phyloP scores from a whole-genome alignment of 1,140 invertebrate species.

The Semibalanus balanoides region DNA sequence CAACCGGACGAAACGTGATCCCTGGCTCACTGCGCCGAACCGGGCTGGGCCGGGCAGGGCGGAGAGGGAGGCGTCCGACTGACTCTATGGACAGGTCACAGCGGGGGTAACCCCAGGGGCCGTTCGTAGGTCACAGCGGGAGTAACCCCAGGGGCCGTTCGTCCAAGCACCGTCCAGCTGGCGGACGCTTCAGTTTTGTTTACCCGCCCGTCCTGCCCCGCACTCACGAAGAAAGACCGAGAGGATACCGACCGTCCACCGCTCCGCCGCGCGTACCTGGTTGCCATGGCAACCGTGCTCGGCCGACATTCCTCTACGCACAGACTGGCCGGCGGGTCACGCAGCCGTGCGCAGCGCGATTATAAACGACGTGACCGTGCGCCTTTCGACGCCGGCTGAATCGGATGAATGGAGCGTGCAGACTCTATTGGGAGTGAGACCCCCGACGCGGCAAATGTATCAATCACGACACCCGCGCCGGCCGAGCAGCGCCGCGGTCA shows the following conservation, averaged over 20 bases:
- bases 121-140: too few relatives aligned
- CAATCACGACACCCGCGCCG: background rate
- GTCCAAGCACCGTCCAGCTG: too few relatives aligned
- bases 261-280: background rate
- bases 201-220: background rate
- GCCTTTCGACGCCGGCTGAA: background rate
- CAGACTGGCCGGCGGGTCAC: background rate
- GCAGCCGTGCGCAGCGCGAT: background rate
- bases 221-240: background rate
- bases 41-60: too few relatives aligned
- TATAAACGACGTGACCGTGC: background rate
- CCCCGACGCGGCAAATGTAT: background rate
- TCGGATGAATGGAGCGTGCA: background rate
- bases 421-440: background rate
- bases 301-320: background rate
- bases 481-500: background rate
- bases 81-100: too few relatives aligned
- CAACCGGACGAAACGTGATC: too few relatives aligned
- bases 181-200: background rate
- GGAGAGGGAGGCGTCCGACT: too few relatives aligned
- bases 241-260: background rate
- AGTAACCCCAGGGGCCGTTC: too few relatives aligned
- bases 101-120: too few relatives aligned
- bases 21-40: too few relatives aligned
- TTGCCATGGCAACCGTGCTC: background rate